Conservation (phyloP, 2,113 vertebrate species). For the Puffinus mauretanicus region DNA sequence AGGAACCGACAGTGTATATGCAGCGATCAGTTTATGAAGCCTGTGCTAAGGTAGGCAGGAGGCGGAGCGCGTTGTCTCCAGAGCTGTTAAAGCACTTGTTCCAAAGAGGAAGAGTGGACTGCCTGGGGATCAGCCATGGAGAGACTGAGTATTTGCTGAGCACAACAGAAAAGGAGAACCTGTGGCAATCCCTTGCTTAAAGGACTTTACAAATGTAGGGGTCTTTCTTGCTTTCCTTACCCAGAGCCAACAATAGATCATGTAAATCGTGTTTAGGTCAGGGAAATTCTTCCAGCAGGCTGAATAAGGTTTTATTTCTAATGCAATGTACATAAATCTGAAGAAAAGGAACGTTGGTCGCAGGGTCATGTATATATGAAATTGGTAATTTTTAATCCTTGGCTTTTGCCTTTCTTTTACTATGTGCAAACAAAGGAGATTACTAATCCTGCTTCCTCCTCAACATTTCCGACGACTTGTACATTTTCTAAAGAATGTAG, state of each 20-base stretch:
- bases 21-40: background rate
- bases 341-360: background rate
- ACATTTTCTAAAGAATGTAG: background rate
- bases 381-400: background rate
- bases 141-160: background rate
- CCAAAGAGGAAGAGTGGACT: background rate
- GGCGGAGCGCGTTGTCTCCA: accelerated
- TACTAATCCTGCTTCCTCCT: background rate
- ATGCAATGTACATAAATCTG: background rate
- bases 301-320: background rate
- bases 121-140: background rate
- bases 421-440: background rate
- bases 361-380: background rate
- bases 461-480: background rate
- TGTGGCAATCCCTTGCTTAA: background rate
- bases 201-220: background rate
- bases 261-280: background rate
- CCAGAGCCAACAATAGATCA: background rate
- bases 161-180: background rate
- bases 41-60: background rate
- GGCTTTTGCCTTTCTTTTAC: background rate
- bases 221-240: background rate
- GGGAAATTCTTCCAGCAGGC: background rate
- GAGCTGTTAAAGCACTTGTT: background rate
- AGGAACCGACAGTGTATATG: background rate